These are phyloP conservation scores for Phenganax marumi DNA, from an alignment of 92 coral and sea anemone species.

Conservation along the genomic window DNA sequence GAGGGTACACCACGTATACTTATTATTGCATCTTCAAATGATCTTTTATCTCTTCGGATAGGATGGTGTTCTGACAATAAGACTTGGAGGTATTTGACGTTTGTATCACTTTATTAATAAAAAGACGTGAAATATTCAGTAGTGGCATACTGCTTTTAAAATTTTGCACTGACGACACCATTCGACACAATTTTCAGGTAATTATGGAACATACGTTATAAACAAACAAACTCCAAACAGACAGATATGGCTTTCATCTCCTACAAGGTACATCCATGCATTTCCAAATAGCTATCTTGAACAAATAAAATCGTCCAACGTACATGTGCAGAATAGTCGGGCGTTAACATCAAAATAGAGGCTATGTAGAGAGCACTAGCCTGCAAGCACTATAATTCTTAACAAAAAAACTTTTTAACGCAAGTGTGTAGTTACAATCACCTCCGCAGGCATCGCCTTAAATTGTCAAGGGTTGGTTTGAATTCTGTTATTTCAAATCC, in stretches of 20 bases:
- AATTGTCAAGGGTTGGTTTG: too few species aligned
- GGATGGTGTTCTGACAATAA: conserved; percentile 93
- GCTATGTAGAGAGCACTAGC: too few species aligned
- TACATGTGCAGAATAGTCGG: too few species aligned
- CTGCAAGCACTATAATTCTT: too few species aligned
- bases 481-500: too few species aligned
- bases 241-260: conserved; percentile 98
- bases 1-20: too few species aligned
- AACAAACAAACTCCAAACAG: conserved; percentile 95
- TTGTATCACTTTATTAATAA: not conserved
- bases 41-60: conserved; percentile 8
- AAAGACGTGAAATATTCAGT: not conserved
- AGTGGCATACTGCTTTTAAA: not conserved
- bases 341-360: too few species aligned
- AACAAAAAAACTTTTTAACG: too few species aligned
- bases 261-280: conserved; percentile 66
- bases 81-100: conserved; percentile 74
- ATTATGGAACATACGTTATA: conserved; percentile 86
- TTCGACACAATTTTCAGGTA: conserved; percentile 46
- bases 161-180: not conserved
- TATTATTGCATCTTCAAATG: not conserved
- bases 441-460: too few species aligned
- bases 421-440: too few species aligned
- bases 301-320: not conserved
- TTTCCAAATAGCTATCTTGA: not conserved